Base-by-base conservation (phyloP, 2,113 vertebrate species). In the Engystomops pustulosus region DNA sequence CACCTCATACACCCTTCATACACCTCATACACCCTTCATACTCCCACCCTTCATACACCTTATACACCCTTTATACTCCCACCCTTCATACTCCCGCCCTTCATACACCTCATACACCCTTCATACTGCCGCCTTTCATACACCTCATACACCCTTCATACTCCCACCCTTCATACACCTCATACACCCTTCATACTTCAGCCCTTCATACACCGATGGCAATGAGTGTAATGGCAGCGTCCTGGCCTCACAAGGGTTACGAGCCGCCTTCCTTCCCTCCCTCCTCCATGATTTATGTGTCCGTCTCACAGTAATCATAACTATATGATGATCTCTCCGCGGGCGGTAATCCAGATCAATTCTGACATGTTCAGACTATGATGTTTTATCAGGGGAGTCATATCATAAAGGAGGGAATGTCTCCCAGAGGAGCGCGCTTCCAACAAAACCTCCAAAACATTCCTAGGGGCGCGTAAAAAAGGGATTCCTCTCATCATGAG, bases 351-450 rank as follows among this genome's bases (percentile, higher is more conserved):
- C 44, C 58, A 55, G 72, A 84, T 68, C 58, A 84, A 77, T 84
- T 23, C 60, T 84, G 82, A 84, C 82, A 84, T 30, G 82, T 84
- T 69, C 72, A 84, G 58, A 55, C 82, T 53, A 34, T 69, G 71
- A 77, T 84, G 82, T 77, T 75, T 77, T 84, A 84, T 78, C 71
- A 77, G 72, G 58, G 82, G 82, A 84, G 82, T 23, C 36, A 67
- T 77, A 77, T 77, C 77, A 53, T 68, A 55, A 68, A 55, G 47
- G 20, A 67, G 76, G 45, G 72, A 38, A 77, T 77, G 65, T 25
- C 60, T 77, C 82, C 82, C 82, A 53, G n/a, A 84, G 82, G 82
- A 77, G 34, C 49, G 32, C 14, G 12, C 38, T 84, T 34, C 45
- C 14, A 77, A 36, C 18, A 41, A 30, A 68, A 62, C 15, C 44